Evolutionary conservation across 1,140 invertebrate genomes (phyloP), one percentile per base, ranked within the genome.

Genomic region (Drosophila pandora): DNA sequence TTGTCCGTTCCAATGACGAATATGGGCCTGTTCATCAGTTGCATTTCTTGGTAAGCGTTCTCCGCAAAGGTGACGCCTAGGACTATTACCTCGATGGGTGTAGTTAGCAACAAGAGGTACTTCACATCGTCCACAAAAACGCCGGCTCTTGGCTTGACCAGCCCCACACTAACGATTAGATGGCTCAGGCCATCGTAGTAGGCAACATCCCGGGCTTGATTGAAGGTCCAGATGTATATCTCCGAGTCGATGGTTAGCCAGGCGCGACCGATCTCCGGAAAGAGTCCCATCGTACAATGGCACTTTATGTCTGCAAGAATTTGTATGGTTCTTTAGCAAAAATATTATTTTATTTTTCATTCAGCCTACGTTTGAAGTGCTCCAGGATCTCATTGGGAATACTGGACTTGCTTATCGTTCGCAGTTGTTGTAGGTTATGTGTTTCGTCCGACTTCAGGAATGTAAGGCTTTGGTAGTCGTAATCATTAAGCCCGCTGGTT

Each of bases 201-300:
- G 5, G 97, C 97, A 10, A 98, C 94, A 94, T 98, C 97, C 69
- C 95, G 94, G 28, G 96, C 96, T 91, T 97, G 95, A 92, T 98
- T 96, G 93, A 97, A 99, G 43, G 96, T 96, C 98, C 98, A 99
- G 25, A 92, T 91, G 93, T 99, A 99, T 76, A 99, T 97, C 93
- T 99, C 97, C 88, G 97, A 99, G 90, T 99, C 99, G 85, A 99
- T 97, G 23, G 98, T 97, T 17, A 99, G 92, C 98, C 98, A 99
- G 0, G 98, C 98, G 90, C 98, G 94, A 25, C 95, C 96, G 76
- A 99, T 98, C 91, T 98, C 97, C 60, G 98, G 96, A 93, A 99
- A 99, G 5, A 99, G 92, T 5, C 98, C 98, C 96, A 99, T 99
- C 92, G 97, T 95, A 91, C 97, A 98, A 90, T 98, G 97, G 79